These are phyloP conservation scores for Oeneis ivallda DNA, from an alignment of 2,888 invertebrate genomes.

Conservation along the genomic window DNA sequence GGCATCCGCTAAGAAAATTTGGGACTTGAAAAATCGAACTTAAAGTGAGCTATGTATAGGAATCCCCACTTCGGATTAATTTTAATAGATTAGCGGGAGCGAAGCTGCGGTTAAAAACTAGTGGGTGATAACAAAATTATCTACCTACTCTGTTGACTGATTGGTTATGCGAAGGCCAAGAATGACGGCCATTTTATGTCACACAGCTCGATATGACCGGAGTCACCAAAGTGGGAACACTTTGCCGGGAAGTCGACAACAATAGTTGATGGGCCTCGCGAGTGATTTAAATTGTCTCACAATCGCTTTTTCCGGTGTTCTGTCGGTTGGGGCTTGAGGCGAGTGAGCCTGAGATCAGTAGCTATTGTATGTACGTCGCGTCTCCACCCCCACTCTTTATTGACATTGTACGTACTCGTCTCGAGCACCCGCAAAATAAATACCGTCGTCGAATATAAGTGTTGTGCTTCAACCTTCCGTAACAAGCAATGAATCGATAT, in stretches of 20 bases:
- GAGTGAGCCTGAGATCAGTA: slow-evolving; percentile 42
- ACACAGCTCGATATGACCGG: slow-evolving; percentile 10
- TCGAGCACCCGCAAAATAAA: slow-evolving; percentile 8
- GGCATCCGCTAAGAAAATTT: no score
- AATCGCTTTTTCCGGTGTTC: slow-evolving; percentile 68
- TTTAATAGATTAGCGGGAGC: no score
- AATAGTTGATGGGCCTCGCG: slow-evolving; percentile 59
- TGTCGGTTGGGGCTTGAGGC: slow-evolving; percentile 55
- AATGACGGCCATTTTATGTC: slow-evolving; percentile 5
- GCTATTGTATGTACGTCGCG: slow-evolving; percentile 18
- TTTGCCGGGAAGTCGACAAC: slow-evolving; percentile 62
- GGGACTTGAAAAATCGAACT: no score
- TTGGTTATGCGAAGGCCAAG: not conserved
- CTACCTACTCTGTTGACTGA: no score
- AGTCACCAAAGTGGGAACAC: slow-evolving; percentile 21
- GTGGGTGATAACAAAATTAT: no score
- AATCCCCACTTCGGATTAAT: no score
- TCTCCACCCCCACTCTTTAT: slow-evolving; percentile 30
- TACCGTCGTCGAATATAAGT: not conserved
- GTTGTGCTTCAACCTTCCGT: no score
- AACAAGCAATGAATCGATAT: no score
- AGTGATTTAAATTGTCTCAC: slow-evolving; percentile 75
- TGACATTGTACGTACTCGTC: slow-evolving; percentile 4
- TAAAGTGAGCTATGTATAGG: no score
- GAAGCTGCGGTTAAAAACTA: no score